Conservation (phyloP, 2,113 vertebrate species). For the Pteropus alecto region DNA sequence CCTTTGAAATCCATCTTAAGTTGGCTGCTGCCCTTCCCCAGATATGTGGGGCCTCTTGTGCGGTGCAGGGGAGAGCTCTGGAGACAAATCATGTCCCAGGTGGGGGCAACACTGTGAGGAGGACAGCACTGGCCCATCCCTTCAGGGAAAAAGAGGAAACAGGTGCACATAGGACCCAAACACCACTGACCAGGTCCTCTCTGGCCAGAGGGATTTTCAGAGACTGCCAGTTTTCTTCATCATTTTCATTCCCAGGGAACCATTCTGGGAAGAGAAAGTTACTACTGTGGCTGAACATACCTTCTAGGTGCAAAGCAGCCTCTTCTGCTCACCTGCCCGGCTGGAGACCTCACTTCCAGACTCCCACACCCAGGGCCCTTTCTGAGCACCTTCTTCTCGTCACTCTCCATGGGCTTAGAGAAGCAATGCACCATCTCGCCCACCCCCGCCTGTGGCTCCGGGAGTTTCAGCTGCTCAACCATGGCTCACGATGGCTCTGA, state of each 20-base stretch:
- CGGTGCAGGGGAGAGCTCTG: background rate
- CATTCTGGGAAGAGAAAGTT: background rate
- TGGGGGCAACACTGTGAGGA: background rate
- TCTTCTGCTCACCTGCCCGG: background rate
- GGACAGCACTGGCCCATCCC: background rate
- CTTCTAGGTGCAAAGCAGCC: background rate
- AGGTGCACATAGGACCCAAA: background rate
- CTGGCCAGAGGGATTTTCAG: background rate
- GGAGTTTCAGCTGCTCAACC: background rate
- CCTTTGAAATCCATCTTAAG: background rate
- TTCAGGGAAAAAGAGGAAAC: background rate
- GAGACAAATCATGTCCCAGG: background rate
- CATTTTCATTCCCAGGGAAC: background rate
- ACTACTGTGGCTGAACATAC: background rate
- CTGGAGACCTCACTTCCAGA: background rate
- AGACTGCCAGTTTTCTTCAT: background rate
- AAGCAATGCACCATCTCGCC: rapidly evolving
- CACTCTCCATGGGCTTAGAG: background rate
- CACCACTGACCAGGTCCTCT: background rate
- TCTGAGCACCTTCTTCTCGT: background rate
- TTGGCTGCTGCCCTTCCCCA: background rate
- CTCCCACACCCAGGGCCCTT: background rate
- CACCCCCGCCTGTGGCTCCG: background rate
- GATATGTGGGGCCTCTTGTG: background rate
- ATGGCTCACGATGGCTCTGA: background rate